Evolutionary conservation across 2,113 vertebrate genomes (phyloP).

Genomic region (Lasiurus borealis): DNA sequence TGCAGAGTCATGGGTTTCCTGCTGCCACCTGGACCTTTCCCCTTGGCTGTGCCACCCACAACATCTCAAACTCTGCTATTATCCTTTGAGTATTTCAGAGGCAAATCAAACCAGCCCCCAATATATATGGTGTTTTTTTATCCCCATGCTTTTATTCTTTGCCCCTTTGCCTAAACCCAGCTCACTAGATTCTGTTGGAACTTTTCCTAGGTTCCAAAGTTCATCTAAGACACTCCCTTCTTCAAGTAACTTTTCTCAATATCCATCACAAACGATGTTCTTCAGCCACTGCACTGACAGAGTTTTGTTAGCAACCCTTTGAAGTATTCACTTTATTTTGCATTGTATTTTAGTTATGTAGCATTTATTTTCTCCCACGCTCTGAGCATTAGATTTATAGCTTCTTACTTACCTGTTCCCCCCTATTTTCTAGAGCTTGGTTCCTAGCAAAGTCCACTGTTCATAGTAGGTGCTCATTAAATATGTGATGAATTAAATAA

Average conservation of each 20-base stretch:
- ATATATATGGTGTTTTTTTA: neutral
- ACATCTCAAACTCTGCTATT: neutral
- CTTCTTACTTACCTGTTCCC: conserved; percentile 29
- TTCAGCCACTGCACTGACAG: neutral
- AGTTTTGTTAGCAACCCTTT: conserved; percentile 16
- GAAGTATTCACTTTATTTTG: neutral
- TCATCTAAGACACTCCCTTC: neutral
- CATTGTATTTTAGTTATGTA: conserved; percentile 30
- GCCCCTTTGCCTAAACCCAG: neutral
- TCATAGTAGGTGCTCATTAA: conserved; percentile 19
- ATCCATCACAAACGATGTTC: conserved; percentile 7
- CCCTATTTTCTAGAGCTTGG: conserved; percentile 29
- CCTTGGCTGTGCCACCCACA: neutral
- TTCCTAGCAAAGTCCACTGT: conserved; percentile 12
- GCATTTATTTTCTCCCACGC: conserved; percentile 24
- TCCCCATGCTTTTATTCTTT: neutral
- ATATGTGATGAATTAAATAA: conserved; percentile 35
- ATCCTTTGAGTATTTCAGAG: neutral
- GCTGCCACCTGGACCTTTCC: neutral
- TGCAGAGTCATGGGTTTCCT: neutral
- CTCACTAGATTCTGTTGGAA: conserved; percentile 27
- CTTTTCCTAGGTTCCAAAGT: neutral
- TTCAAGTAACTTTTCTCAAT: neutral
- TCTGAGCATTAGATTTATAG: conserved; percentile 6
- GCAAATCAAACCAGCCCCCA: neutral